A percentile compares a stretch with the other conserved stretches of the same genome.
phyloP scores from a whole-genome alignment of 2,888 invertebrate genomes.

The Endomychus coccineus region DNA sequence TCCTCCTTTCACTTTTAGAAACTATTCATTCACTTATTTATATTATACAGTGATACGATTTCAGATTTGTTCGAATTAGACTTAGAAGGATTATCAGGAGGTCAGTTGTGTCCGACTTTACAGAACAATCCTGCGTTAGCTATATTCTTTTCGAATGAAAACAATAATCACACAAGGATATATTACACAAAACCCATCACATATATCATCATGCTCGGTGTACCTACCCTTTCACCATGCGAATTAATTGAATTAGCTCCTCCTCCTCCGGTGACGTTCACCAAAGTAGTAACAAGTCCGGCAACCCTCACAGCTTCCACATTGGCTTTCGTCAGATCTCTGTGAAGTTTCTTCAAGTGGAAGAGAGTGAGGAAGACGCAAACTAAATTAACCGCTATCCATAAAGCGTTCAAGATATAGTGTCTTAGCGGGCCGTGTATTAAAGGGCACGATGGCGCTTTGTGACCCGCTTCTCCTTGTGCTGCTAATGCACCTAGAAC shows the following conservation, averaged over 20 bases:
- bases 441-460: constrained; percentile 77
- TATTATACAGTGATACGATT: too few species aligned
- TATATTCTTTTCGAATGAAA: too few species aligned
- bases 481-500: constrained; percentile 68
- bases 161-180: too few species aligned
- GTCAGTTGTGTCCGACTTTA: too few species aligned
- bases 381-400: constrained; percentile 83
- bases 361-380: constrained; percentile 77
- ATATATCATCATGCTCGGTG: too few species aligned
- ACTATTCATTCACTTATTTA: too few species aligned
- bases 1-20: too few species aligned
- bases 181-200: too few species aligned
- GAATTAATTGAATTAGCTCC: constrained; percentile 40
- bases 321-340: constrained; percentile 75
- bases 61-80: too few species aligned
- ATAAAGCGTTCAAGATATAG: constrained; percentile 83
- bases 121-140: too few species aligned
- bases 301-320: constrained; percentile 78
- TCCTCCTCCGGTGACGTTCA: constrained; percentile 67
- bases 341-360: constrained; percentile 74
- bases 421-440: constrained; percentile 82
- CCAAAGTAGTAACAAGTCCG: constrained; percentile 73
- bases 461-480: constrained; percentile 67
- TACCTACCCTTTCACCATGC: constrained; percentile 30
- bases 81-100: too few species aligned